Base-by-base conservation (phyloP, 2,113 vertebrate species). In the Hydrochoerus hydrochaeris region DNA sequence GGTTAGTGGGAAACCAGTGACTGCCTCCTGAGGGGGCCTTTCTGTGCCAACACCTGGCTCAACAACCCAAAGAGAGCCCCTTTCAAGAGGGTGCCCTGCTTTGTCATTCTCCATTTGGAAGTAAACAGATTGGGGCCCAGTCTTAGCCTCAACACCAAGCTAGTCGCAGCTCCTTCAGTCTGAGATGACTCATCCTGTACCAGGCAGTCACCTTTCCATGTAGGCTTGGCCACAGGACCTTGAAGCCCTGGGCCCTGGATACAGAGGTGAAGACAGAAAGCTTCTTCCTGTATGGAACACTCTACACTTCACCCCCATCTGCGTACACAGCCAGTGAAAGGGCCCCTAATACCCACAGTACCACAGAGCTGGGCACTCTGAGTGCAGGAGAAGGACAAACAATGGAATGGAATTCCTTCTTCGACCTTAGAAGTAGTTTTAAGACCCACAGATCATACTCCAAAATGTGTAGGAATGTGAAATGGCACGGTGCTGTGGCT, bases 171-270 rank as follows among this genome's bases (percentile, higher is more conserved):
- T 52, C 73, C 67, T 38, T 58, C 63, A 7, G 32, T 78, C 84
- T 44, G 41, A 26, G 71, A 54, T 97, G 97, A 97, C 44, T 97
- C 96, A 97, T 44, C 52, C 32, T 26, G 54, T 52, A 57, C n/a
- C 69, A 83, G 91, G 81, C 46, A 69, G 87, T 71, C 30, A 10
- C 52, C 63, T 46, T 91, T 91, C 95, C 81, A 77, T 86, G 67
- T 77, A 88, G 86, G 80, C 69, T 78, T 11, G 0, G 86, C 96
- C 95, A 46, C 3, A 41, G 35, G 65, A 54, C 82, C 94, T 60
- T 2, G 22, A 67, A 91, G 83, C 75, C 86, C n/a, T 6, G 35
- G 35, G 62, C 52, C 57, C 75, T 84, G 86, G 80, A 90, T 32
- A 11, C 41, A 63, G 89, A 96, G 35, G 54, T 73, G 71, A 81